Evolutionary conservation across 1,140 invertebrate species (phyloP), one percentile per base, ranked within the genome.

Genomic region (Acromyrmex heyeri): DNA sequence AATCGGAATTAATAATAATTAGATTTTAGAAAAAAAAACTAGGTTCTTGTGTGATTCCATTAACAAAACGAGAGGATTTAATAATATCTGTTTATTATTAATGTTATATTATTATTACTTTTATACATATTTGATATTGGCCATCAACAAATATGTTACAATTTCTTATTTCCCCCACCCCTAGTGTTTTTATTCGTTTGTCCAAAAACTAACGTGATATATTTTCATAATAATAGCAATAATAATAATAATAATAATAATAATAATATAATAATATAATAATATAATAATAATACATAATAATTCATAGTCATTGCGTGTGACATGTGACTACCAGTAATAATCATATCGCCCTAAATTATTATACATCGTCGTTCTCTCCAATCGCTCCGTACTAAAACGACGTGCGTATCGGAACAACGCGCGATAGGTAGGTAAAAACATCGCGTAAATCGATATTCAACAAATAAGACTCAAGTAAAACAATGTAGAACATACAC

Each of bases 91-190:
- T 92, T 92, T 92, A 92, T 92, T 92, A 92, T 85, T 92, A 91
- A 91, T 92, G 90, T 91, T 91, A 89, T 85, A 91, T 92, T 89
- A 91, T 91, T 92, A 91, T 92, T 92, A 88, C 75, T 91, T 92
- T 92, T 91, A 92, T 92, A 92, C 92, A 92, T 92, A 92, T 92
- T 92, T 92, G 91, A 92, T 92, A 92, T 92, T 92, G 92, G 92
- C 92, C 92, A 92, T 92, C 92, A 92, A 92, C 91, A 92, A 92
- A 92, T 92, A 92, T 92, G 90, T 92, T 92, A 92, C 91, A 92
- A 88, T 88, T 92, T 89, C 10, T 88, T 64, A 86, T 90, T 82
- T 90, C 85, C 70, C 38, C 55, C 82, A 69, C 30, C 61, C 69
- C 53, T 85, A 72, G 48, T 86, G 57, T 89, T 86, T 88, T 87